phyloP scores from a whole-genome alignment of 2,113 vertebrate genomes.

The Colius striatus region DNA sequence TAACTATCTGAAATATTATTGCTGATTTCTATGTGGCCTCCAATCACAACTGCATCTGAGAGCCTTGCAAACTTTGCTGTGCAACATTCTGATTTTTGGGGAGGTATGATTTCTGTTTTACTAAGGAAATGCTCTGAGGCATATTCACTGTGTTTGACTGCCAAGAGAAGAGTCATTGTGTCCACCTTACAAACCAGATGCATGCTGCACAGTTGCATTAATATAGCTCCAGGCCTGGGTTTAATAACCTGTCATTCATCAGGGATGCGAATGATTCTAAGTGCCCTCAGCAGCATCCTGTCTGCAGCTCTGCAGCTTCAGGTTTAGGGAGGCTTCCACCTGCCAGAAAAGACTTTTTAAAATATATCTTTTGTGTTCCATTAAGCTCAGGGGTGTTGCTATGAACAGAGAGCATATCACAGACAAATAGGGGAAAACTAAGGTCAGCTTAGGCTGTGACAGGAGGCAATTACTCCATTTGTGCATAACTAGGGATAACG shows the following conservation, averaged over 20 bases:
- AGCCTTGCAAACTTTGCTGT: neutral
- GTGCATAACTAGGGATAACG: neutral
- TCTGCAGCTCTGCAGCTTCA: neutral
- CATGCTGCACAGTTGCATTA: neutral
- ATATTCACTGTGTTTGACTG: neutral
- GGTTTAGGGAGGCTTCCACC: neutral
- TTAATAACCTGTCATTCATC: neutral
- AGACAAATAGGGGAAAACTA: neutral
- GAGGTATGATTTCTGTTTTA: neutral
- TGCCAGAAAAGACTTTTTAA: neutral
- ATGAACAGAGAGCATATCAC: rapidly evolving
- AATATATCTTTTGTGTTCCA: neutral
- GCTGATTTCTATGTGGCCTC: neutral
- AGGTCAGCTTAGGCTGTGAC: neutral
- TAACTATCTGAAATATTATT: neutral
- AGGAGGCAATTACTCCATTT: neutral
- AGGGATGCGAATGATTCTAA: neutral
- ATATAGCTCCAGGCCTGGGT: neutral
- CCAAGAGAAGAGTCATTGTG: neutral
- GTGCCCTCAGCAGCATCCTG: neutral
- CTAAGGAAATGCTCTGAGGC: neutral
- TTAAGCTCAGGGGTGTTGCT: neutral
- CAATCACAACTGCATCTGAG: neutral
- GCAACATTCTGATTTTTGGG: neutral
- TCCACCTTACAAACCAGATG: neutral